Base-by-base conservation (phyloP, 2,888 invertebrate species). In the Sialis lutaria region DNA sequence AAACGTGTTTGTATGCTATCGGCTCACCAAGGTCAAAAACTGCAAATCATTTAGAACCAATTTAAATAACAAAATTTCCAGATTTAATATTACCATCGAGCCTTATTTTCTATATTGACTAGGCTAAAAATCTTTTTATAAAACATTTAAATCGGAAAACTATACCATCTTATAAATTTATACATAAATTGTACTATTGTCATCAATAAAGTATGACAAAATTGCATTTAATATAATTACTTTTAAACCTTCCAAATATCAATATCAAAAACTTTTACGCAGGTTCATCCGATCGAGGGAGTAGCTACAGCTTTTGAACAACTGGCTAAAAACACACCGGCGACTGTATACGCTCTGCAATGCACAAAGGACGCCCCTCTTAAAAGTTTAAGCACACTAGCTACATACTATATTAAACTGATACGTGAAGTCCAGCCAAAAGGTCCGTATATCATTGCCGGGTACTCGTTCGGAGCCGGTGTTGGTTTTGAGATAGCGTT, bases 381-480 rank as follows among this genome's bases (percentile, higher is more conserved):
- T 5, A 68, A 71, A 8, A 78, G 82, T 46, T 76, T 93, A 53
- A 64, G 73, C 9, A 72, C 77, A 44, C 70, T 92, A 51, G 90
- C 93, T 5, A 61, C 66, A 40, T 80, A 72, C 66, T 86, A 86
- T 65, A 69, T 86, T 31, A 60, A 67, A 62, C 76, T 84, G 64
- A 76, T 95, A 57, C 80, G 79, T 60, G 72, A 73, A 46, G 68
- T 84, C 42, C 90, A 91, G 67, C 75, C 80, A 6, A 65, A 70
- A 49, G 88, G 91, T 51, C 92, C 95, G 4, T 95, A 90, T 71
- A 77, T 80, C 45, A 68, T 98, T 52, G 78, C 87, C 41, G 97
- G 96, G 2, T 97, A 98, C 68, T 97, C 96, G 0, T 96, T 89
- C 65, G 97, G 98, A 51, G 89, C 91, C 40, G 80, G 85, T 55